Evolutionary conservation across 2,797 vertebrate genomes (phyloP).

Genomic region (Sebastes diploproa): DNA sequence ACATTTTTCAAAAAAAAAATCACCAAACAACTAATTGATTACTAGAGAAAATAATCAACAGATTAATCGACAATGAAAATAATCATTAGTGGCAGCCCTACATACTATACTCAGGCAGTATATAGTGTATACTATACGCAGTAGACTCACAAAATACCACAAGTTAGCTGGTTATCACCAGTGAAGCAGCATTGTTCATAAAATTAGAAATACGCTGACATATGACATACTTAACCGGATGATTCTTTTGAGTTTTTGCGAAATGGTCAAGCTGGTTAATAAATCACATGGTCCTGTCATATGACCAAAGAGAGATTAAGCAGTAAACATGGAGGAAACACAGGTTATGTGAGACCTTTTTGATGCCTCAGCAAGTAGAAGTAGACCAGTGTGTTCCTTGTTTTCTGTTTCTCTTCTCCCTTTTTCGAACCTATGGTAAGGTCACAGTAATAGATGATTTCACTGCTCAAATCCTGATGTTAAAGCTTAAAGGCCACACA

Average conservation of each 20-base stretch:
- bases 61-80: too few relatives aligned
- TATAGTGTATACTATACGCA: background rate
- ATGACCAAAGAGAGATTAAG: conserved; percentile 37
- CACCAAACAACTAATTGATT: too few relatives aligned
- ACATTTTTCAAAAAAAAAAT: too few relatives aligned
- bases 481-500: background rate
- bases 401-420: conserved; percentile 56
- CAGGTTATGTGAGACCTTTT: background rate
- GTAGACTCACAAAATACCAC: background rate
- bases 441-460: background rate
- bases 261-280: conserved; percentile 46
- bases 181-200: background rate
- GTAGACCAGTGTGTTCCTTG: conserved; percentile 47
- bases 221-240: background rate
- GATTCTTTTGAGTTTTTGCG: background rate
- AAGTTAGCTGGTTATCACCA: background rate
- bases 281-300: conserved; percentile 62
- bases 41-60: too few relatives aligned
- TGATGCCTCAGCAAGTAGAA: conserved; percentile 56
- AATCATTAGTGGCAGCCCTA: too few relatives aligned
- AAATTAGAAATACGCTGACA: conserved; percentile 37
- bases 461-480: background rate
- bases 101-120: background rate
- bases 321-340: conserved; percentile 15
- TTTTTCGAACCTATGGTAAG: background rate